Percentiles rank a stretch among this genome's conserved stretches.
phyloP scores from a whole-genome alignment of 2,113 vertebrate species.

The Isurus oxyrinchus region DNA sequence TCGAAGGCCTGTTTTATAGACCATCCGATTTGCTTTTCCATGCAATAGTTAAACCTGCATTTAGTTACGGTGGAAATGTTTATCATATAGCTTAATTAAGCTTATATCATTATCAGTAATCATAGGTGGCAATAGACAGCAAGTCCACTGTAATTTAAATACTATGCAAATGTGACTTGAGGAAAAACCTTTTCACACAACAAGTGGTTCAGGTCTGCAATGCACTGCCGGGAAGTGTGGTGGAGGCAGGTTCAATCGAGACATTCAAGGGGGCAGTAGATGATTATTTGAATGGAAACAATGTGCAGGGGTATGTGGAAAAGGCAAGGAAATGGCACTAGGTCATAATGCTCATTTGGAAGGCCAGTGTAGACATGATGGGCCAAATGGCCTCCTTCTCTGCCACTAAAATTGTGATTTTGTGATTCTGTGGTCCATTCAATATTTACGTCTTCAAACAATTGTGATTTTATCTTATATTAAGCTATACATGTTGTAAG shows the following conservation, averaged over 20 bases:
- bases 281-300: too few relatives aligned
- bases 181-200: too few relatives aligned
- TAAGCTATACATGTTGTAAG: not conserved
- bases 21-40: not conserved
- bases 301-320: too few relatives aligned
- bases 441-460: not conserved
- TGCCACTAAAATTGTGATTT: too few relatives aligned
- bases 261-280: too few relatives aligned
- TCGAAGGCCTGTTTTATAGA: not conserved
- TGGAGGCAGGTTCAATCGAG: too few relatives aligned
- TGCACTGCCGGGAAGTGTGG: too few relatives aligned
- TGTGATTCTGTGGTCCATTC: not conserved
- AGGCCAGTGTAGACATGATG: too few relatives aligned
- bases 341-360: too few relatives aligned
- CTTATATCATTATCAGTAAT: not conserved
- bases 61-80: not conserved
- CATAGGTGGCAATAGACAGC: not conserved
- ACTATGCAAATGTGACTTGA: not conserved
- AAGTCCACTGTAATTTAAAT: not conserved
- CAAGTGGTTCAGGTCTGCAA: too few relatives aligned
- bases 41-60: not conserved
- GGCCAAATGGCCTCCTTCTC: too few relatives aligned
- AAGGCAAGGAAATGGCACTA: too few relatives aligned
- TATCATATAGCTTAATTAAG: not conserved
- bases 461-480: not conserved